A percentile compares a stretch with the other conserved stretches of the same genome.
Conservation (phyloP, 2,113 vertebrate genomes). For the Rhineura floridana region DNA sequence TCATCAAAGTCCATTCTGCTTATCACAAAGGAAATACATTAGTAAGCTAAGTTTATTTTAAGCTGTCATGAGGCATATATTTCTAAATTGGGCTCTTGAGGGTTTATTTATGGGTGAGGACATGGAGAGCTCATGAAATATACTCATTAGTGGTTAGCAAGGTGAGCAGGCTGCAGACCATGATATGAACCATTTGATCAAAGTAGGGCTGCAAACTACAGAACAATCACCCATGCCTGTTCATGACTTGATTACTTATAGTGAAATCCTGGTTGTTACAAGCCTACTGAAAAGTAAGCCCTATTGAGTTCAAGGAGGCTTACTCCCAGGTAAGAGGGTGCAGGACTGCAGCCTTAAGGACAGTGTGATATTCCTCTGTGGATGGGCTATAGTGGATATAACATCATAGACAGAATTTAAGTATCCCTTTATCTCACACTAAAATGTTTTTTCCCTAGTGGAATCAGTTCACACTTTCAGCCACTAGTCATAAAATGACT, state of each 20-base stretch:
- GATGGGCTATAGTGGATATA: not conserved
- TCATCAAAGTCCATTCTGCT: slow-evolving; percentile 32
- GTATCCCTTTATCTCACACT: not conserved
- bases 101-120: slow-evolving; percentile 41
- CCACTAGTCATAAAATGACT: not conserved
- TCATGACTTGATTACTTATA: not conserved
- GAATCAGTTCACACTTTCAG: not conserved
- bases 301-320: too few relatives aligned
- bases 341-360: not conserved
- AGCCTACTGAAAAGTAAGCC: too few relatives aligned
- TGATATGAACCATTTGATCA: not conserved
- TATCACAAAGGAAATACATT: slow-evolving; percentile 59
- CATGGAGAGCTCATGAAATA: slow-evolving; percentile 16
- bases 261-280: too few relatives aligned
- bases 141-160: slow-evolving; percentile 29
- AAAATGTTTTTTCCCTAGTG: not conserved
- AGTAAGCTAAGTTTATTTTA: slow-evolving; percentile 51
- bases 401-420: not conserved
- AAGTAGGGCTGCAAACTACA: not conserved
- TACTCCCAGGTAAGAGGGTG: too few relatives aligned
- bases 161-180: slow-evolving; percentile 18
- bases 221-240: not conserved
- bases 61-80: slow-evolving; percentile 41
- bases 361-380: not conserved
- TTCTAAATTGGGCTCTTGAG: slow-evolving; percentile 57